phyloP scores from a whole-genome alignment of 2,797 vertebrate species.

The Crocidura indochinensis region DNA sequence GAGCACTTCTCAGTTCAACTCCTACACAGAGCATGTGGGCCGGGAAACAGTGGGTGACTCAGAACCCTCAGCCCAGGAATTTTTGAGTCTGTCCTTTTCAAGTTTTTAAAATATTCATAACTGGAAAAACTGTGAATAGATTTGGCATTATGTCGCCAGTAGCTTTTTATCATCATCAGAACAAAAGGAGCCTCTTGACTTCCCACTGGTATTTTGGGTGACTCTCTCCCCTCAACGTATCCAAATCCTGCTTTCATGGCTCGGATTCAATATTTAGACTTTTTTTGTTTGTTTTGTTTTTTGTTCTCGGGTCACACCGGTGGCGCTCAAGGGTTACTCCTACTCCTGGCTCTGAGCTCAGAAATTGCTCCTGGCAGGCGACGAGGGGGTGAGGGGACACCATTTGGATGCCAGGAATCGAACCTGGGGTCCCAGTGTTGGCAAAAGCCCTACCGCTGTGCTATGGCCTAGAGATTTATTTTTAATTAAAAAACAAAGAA shows the following conservation, averaged over 20 bases:
- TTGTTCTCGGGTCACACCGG: no score
- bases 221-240: conserved; percentile 36
- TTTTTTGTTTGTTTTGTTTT: not conserved
- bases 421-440: no score
- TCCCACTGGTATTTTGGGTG: conserved; percentile 21
- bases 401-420: no score
- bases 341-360: no score
- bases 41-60: conserved; percentile 49
- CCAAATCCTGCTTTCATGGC: conserved; percentile 23
- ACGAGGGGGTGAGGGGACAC: no score
- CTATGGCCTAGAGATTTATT: no score
- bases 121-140: conserved; percentile 78
- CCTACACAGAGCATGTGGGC: not conserved
- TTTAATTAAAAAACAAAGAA: no score
- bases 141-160: conserved; percentile 45
- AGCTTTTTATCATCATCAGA: conserved; percentile 70
- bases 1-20: conserved; percentile 34
- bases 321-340: no score
- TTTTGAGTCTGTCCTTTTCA: conserved; percentile 57
- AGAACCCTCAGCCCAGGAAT: conserved; percentile 46
- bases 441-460: no score
- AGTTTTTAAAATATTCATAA: conserved; percentile 80
- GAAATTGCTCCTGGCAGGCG: no score
- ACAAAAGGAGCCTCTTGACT: conserved; percentile 59
- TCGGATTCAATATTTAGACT: conserved; percentile 34